Evolutionary conservation across 2,113 vertebrate species (phyloP).

Genomic region (Aix galericulata): DNA sequence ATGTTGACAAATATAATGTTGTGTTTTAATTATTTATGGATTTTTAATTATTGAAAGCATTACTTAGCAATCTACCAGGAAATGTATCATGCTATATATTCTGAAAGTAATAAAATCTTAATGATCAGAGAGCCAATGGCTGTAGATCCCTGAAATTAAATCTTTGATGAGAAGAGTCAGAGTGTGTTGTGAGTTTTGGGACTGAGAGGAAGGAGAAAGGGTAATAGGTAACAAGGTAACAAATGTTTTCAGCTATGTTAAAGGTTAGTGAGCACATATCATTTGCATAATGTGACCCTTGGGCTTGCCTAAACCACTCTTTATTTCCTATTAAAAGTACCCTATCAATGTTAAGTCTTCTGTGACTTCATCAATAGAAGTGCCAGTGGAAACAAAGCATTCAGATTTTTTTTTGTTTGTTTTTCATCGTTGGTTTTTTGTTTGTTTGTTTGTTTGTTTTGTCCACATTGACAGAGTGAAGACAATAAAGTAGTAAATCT

Average conservation of each 20-base stretch:
- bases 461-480: background rate
- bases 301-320: background rate
- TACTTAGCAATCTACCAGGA: conserved; percentile 51
- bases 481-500: background rate
- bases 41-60: conserved; percentile 67
- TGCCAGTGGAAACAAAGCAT: background rate
- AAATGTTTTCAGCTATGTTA: conserved; percentile 20
- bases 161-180: conserved; percentile 33
- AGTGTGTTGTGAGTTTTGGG: background rate
- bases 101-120: conserved; percentile 49
- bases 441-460: background rate
- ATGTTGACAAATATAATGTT: conserved; percentile 57
- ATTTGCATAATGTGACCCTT: conserved; percentile 29
- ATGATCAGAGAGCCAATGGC: conserved; percentile 17
- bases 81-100: conserved; percentile 45
- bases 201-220: conserved; percentile 1
- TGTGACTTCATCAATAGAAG: background rate
- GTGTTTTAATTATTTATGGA: conserved; percentile 68
- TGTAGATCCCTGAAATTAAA: conserved; percentile 17
- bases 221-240: conserved; percentile 33
- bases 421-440: background rate
- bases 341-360: background rate
- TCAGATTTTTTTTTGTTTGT: background rate
- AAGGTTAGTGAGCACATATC: conserved; percentile 1
- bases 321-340: conserved; percentile 17